phyloP scores from a whole-genome alignment of 2,888 invertebrate genomes.

The Dyspetes luteomarginatus region DNA sequence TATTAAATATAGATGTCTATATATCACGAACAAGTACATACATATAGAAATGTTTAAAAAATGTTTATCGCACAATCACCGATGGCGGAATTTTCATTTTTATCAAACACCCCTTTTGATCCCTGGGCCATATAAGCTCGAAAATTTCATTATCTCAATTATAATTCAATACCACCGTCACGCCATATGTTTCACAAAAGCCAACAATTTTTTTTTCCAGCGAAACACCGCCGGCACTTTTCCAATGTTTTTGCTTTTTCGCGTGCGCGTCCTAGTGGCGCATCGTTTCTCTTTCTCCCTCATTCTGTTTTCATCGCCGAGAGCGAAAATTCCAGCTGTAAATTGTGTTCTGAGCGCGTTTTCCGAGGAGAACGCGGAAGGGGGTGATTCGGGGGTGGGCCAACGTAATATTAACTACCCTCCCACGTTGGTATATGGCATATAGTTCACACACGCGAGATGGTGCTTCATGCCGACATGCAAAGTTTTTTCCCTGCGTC shows the following conservation, averaged over 20 bases:
- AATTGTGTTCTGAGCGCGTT: constrained; percentile 55
- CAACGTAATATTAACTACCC: constrained; percentile 62
- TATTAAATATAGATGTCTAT: too few relatives aligned
- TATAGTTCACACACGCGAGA: constrained; percentile 41
- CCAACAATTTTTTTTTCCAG: background rate
- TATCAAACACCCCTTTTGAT: constrained; percentile 7
- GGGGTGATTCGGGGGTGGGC: constrained; percentile 17
- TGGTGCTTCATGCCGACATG: constrained; percentile 57
- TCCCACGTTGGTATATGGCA: constrained; percentile 13
- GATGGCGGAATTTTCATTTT: background rate
- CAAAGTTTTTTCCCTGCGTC: constrained; percentile 56
- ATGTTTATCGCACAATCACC: background rate
- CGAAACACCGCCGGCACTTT: constrained; percentile 33
- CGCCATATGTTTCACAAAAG: constrained; percentile 25
- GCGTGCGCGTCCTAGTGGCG: constrained; percentile 27
- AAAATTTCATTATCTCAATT: constrained; percentile 31
- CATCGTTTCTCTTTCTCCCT: constrained; percentile 12
- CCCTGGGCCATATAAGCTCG: constrained; percentile 8
- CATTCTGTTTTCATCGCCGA: constrained; percentile 41
- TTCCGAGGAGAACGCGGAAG: constrained; percentile 46
- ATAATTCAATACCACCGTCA: constrained; percentile 37
- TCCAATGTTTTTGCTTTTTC: constrained; percentile 38
- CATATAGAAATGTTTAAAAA: background rate
- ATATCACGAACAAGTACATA: background rate
- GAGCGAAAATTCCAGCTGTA: constrained; percentile 61